Evolutionary conservation across 2,113 vertebrate genomes (phyloP), one percentile per base, ranked within the genome.

Genomic region (Petromus typicus): DNA sequence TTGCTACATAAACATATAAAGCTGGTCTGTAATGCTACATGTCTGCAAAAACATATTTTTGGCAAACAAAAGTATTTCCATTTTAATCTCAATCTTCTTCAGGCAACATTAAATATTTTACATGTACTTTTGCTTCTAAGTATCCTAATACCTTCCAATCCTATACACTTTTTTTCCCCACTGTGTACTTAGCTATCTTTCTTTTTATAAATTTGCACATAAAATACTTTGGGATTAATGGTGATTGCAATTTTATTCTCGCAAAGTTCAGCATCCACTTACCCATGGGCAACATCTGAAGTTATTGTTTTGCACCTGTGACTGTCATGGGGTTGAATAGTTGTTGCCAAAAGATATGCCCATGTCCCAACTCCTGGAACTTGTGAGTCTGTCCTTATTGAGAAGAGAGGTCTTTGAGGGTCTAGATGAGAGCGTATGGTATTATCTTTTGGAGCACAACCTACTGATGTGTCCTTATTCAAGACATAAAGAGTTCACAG

Each of bases 61-160:
- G 97, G 96, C 96, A 97, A 98, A 98, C 84, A 97, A 96, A 97
- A 96, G 83, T 95, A 85, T 98, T 98, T 98, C 96, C 96, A 98
- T 96, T 98, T 93, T 61, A 98, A 97, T 97, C 91, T 97, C 86
- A 96, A 90, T 97, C 51, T 97, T 79, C 82, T 69, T 97, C 96
- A 71, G 96, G 45, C 48, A 64, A 61, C 66, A 97, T 95, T 97
- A 98, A 98, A 97, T 95, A 94, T 92, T 94, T 87, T 90, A 16
- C 91, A 95, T 93, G 96, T 93, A 96, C 30, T 86, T 95, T 84
- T n/a, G 86, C 56, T 94, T 97, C 75, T 94, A 93, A 89, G 67
- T 90, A 90, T 93, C 59, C 57, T 83, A 80, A 56, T 87, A 67
- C 40, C 43, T 4, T 1, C 40, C 23, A 51, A 10, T 4, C 7